Percentiles rank a stretch among this genome's conserved stretches.
Evolutionary conservation across 2,888 invertebrate genomes (phyloP).

Genomic region (Ecliptopera silaceata): DNA sequence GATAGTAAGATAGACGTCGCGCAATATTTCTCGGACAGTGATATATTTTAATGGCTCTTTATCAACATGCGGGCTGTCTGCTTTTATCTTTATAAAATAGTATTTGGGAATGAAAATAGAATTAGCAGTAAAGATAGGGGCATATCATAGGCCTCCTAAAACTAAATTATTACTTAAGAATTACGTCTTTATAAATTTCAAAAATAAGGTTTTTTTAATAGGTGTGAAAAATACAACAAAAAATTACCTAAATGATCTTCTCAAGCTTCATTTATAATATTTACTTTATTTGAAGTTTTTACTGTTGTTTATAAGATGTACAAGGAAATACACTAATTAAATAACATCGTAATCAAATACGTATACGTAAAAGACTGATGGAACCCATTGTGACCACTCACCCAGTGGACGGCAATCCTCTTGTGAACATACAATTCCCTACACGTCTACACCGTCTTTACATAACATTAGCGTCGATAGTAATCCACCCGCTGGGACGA

Average conservation of each 20-base stretch:
- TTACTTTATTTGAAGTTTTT: too few relatives aligned
- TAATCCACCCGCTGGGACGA: slow-evolving; percentile 20
- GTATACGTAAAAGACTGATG: too few relatives aligned
- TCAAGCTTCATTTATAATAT: too few relatives aligned
- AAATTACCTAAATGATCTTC: too few relatives aligned
- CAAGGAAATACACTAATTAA: too few relatives aligned
- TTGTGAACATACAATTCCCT: slow-evolving; percentile 18
- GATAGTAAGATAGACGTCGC: slow-evolving; percentile 25
- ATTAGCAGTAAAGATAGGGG: background rate
- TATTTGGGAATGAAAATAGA: background rate
- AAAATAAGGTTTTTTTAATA: too few relatives aligned
- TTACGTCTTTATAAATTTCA: too few relatives aligned
- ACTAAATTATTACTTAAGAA: too few relatives aligned
- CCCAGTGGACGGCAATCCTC: background rate
- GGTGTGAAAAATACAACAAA: too few relatives aligned
- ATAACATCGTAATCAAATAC: too few relatives aligned
- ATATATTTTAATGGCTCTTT: slow-evolving; percentile 24
- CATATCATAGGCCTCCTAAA: background rate
- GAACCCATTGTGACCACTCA: background rate
- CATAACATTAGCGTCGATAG: slow-evolving; percentile 18
- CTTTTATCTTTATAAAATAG: slow-evolving; percentile 7
- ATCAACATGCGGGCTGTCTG: slow-evolving; percentile 23
- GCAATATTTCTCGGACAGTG: slow-evolving; percentile 19
- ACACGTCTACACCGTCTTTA: slow-evolving; percentile 9
- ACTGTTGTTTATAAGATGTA: too few relatives aligned